phyloP scores from a whole-genome alignment of 1,140 invertebrate genomes.

The Eciton burchellii region DNA sequence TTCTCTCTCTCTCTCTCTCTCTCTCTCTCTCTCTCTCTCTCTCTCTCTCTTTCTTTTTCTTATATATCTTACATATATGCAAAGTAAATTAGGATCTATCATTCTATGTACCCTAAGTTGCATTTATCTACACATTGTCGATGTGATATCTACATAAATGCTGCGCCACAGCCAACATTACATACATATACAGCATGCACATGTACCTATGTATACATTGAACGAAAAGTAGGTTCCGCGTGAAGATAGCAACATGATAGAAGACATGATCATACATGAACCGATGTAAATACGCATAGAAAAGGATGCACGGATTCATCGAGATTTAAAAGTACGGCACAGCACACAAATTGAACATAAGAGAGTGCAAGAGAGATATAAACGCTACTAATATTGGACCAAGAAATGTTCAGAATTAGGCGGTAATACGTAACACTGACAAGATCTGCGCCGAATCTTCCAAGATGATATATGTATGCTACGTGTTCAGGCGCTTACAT shows the following conservation, averaged over 20 bases:
- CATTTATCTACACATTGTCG: neutral
- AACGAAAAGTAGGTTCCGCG: conserved; percentile 50
- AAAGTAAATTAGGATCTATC: conserved; percentile 2
- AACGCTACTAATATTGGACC: too few relatives aligned
- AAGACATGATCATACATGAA: conserved; percentile 6
- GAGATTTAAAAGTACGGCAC: neutral
- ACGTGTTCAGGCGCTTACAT: neutral
- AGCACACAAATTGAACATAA: neutral
- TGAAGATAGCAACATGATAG: conserved; percentile 32
- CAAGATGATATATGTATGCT: too few relatives aligned
- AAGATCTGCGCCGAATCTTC: too few relatives aligned
- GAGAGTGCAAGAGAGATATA: too few relatives aligned
- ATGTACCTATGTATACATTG: too few relatives aligned
- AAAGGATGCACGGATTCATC: neutral
- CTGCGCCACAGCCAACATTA: neutral
- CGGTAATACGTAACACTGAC: too few relatives aligned
- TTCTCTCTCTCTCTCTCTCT: neutral
- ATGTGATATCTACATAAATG: neutral
- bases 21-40: too few relatives aligned
- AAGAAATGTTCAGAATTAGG: too few relatives aligned
- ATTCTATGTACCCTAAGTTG: conserved; percentile 6
- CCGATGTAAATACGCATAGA: neutral
- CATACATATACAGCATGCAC: neutral
- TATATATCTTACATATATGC: too few relatives aligned
- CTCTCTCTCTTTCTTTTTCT: too few relatives aligned